These are phyloP conservation scores for Drosophila kurseongensis DNA, from an alignment of 1,140 invertebrate genomes.

Conservation along the genomic window DNA sequence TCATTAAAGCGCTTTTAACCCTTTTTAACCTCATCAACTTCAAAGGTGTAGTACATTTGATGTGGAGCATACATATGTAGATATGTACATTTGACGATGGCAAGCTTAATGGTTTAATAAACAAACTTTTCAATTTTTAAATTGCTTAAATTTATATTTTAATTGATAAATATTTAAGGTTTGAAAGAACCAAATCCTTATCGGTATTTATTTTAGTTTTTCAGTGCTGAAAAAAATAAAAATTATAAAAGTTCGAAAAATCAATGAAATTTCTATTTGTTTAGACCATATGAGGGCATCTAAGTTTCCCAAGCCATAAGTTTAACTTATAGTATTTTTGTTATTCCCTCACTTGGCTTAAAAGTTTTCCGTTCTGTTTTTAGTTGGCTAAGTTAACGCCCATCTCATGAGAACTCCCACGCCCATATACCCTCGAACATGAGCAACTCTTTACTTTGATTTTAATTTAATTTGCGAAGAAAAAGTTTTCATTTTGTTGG, in stretches of 20 bases:
- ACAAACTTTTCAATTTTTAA: too few species aligned
- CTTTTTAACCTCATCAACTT: background rate
- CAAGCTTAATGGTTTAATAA: too few species aligned
- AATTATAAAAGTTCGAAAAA: background rate
- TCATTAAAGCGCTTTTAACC: slow-evolving; percentile 24
- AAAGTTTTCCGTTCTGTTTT: slow-evolving; percentile 45
- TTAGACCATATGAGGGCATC: background rate
- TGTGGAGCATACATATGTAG: too few species aligned
- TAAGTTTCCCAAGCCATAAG: background rate
- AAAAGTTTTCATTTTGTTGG: slow-evolving; percentile 48
- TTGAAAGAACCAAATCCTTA: too few species aligned
- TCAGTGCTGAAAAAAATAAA: background rate
- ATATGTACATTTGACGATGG: too few species aligned
- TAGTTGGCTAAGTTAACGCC: slow-evolving; percentile 43
- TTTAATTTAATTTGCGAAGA: slow-evolving; percentile 63
- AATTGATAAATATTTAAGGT: background rate
- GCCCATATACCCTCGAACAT: slow-evolving; percentile 10
- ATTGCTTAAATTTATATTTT: background rate
- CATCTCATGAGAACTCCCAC: slow-evolving; percentile 8
- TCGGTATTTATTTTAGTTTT: slow-evolving; percentile 2
- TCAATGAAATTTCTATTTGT: background rate
- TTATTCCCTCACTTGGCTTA: slow-evolving; percentile 13
- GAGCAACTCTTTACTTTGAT: slow-evolving; percentile 34
- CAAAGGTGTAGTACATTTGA: background rate
- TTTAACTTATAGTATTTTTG: background rate